Conservation (phyloP, 2,888 invertebrate species). For the Abscondita cerata region DNA sequence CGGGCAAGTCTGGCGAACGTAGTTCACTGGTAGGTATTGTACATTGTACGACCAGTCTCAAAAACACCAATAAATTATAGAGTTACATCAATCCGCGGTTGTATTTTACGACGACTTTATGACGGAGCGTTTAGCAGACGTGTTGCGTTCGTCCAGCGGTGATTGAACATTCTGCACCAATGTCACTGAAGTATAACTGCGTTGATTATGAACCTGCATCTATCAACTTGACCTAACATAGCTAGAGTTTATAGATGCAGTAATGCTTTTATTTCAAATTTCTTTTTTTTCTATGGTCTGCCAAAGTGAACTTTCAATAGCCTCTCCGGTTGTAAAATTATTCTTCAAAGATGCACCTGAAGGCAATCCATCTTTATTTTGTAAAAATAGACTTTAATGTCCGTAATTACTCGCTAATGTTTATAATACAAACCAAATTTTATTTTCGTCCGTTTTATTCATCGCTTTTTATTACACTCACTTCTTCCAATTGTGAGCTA, state of each 20-base stretch:
- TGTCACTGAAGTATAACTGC: conserved; percentile 46
- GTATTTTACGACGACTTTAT: conserved; percentile 50
- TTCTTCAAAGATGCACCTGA: background rate
- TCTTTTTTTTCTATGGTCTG: background rate
- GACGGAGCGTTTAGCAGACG: conserved; percentile 46
- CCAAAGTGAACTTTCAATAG: background rate
- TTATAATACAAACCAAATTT: no score
- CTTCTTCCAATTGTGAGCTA: no score
- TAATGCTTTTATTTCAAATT: conserved; percentile 11
- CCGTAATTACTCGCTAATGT: no score
- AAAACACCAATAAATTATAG: conserved; percentile 47
- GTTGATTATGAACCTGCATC: conserved; percentile 45
- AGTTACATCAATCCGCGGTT: conserved; percentile 47
- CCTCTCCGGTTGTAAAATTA: background rate
- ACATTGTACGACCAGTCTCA: conserved; percentile 39
- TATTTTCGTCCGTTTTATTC: no score
- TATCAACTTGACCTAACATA: conserved; percentile 37
- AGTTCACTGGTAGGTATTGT: conserved; percentile 34
- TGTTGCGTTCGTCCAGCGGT: conserved; percentile 43
- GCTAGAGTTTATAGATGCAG: conserved; percentile 22
- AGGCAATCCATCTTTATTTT: background rate
- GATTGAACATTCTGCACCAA: conserved; percentile 46
- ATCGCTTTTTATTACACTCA: no score
- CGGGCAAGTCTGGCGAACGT: conserved; percentile 36
- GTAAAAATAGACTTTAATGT: background rate